These are phyloP conservation scores for Paraescarpia echinospica DNA, from an alignment of 1,140 invertebrate species.

Conservation along the genomic window DNA sequence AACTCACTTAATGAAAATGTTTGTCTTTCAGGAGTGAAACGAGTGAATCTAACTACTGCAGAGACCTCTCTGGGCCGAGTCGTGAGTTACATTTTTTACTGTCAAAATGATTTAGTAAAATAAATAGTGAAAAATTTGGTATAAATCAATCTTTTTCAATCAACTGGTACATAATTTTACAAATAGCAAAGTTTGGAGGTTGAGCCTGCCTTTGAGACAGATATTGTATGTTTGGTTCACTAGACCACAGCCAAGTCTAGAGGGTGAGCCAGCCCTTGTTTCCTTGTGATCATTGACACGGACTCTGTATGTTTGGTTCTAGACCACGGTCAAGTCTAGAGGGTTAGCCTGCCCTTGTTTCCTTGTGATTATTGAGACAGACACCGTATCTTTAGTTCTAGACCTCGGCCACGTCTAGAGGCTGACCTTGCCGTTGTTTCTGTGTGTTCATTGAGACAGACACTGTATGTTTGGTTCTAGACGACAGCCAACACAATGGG, in stretches of 20 bases:
- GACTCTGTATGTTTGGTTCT: background rate
- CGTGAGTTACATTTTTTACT: slow-evolving; percentile 35
- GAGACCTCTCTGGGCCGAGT: slow-evolving; percentile 49
- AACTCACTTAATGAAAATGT: background rate
- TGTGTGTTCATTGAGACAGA: no score
- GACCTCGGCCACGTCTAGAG: background rate
- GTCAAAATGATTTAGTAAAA: background rate
- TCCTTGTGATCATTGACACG: background rate
- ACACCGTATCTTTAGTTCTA: background rate
- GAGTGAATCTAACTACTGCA: slow-evolving; percentile 46
- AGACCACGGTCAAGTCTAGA: no score
- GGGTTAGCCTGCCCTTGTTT: no score
- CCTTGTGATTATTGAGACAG: no score
- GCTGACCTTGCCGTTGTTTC: no score
- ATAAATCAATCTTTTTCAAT: background rate
- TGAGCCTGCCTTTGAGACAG: no score
- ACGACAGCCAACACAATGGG: slow-evolving; percentile 40
- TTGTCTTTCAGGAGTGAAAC: slow-evolving; percentile 41
- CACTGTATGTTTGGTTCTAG: slow-evolving; percentile 23
- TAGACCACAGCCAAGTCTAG: background rate
- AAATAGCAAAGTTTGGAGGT: background rate
- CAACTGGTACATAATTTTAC: background rate
- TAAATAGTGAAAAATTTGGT: background rate
- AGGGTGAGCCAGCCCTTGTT: background rate
- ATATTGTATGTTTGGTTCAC: no score